Evolutionary conservation across 35 echinoderm and acorn worm genomes (phyloP).

Genomic region (Anneissia japonica): DNA sequence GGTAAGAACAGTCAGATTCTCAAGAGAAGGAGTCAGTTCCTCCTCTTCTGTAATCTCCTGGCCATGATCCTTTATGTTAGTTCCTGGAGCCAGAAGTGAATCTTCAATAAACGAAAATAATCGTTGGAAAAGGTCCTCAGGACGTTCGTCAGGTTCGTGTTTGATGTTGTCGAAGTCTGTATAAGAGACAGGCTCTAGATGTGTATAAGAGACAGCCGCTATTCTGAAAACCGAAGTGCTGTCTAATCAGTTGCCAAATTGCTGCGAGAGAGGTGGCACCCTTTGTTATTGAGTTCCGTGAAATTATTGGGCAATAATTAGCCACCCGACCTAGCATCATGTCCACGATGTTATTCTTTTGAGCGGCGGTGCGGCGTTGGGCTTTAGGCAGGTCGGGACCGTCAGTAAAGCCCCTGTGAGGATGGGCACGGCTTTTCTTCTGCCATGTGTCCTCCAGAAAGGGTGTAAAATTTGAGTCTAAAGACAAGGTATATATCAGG

Average conservation of each 20-base stretch:
- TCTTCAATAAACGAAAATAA: constrained; percentile 36
- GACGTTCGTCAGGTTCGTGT: constrained; percentile 24
- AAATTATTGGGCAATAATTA: constrained; percentile 49
- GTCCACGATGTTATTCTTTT: constrained; percentile 31
- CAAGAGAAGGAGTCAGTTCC: constrained; percentile 47
- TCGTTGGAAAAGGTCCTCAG: constrained; percentile 46
- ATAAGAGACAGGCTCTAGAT: too few relatives aligned
- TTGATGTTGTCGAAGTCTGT: constrained; percentile 31
- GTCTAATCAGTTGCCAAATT: constrained; percentile 39
- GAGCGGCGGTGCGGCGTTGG: not conserved
- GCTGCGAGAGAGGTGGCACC: constrained; percentile 15
- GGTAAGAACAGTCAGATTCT: constrained; percentile 63
- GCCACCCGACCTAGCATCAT: constrained; percentile 51
- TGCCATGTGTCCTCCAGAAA: constrained; percentile 40
- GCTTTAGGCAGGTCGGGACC: not conserved
- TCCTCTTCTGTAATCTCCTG: constrained; percentile 41
- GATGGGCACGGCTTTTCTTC: constrained; percentile 37
- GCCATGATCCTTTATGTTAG: constrained; percentile 51
- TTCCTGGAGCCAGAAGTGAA: not conserved
- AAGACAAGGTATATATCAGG: constrained; percentile 36
- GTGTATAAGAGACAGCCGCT: constrained; percentile 21
- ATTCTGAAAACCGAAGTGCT: constrained; percentile 45
- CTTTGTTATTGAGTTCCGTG: constrained; percentile 31
- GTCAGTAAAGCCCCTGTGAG: constrained; percentile 21
- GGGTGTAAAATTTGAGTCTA: constrained; percentile 51